Evolutionary conservation across 2,888 invertebrate genomes (phyloP).

Genomic region (Tipula unca): DNA sequence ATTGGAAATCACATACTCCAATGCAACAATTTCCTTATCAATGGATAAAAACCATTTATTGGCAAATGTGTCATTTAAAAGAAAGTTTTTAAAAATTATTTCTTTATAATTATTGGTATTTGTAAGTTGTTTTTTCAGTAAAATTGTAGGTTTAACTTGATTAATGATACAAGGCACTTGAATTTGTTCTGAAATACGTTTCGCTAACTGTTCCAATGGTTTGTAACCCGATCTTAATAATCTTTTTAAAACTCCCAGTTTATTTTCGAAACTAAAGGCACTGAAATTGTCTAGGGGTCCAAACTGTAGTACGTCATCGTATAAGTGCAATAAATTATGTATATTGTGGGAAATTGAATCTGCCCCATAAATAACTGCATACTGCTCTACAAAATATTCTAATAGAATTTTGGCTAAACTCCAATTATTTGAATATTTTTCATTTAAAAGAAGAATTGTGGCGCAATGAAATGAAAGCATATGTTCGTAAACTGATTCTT

Average conservation of each 20-base stretch:
- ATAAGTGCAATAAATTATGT: no score
- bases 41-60: not conserved
- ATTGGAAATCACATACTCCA: no score
- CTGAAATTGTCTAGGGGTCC: no score
- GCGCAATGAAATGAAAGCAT: no score
- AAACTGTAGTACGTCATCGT: not conserved
- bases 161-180: not conserved
- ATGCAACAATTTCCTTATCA: not conserved
- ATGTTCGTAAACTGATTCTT: not conserved
- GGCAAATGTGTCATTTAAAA: not conserved
- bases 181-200: no score
- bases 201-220: not conserved
- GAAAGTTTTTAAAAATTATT: not conserved
- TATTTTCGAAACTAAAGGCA: no score
- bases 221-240: not conserved
- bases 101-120: not conserved
- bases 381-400: no score
- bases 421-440: no score
- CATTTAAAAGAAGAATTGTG: no score
- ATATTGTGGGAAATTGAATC: not conserved
- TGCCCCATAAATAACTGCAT: no score
- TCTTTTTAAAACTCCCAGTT: not conserved
- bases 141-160: not conserved
- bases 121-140: not conserved
- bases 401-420: no score